These are phyloP conservation scores for Heliangelus exortis DNA, from an alignment of 2,797 vertebrate species.

Conservation along the genomic window DNA sequence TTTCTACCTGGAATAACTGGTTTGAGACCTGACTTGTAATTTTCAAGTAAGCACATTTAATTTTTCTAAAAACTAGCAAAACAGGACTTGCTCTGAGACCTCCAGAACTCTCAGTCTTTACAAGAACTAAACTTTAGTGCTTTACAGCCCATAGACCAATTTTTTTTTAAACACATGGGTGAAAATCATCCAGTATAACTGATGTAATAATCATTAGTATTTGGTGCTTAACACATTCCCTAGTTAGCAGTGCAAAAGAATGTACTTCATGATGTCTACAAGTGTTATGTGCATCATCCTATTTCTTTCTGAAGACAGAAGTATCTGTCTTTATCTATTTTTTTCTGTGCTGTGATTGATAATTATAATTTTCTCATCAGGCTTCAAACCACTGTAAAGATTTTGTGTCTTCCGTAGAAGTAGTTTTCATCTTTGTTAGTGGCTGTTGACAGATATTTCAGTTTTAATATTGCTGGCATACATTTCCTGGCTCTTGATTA, in stretches of 20 bases:
- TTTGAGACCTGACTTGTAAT: neutral
- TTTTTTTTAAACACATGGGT: neutral
- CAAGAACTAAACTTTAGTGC: neutral
- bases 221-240: neutral
- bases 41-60: neutral
- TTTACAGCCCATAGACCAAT: neutral
- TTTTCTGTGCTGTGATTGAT: neutral
- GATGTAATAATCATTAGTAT: neutral
- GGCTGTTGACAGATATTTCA: neutral
- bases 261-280: neutral
- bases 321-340: neutral
- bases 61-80: neutral
- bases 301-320: slow-evolving; percentile 14
- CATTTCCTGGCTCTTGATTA: neutral
- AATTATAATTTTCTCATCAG: slow-evolving; percentile 15
- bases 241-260: neutral
- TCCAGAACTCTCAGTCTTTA: neutral
- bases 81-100: neutral
- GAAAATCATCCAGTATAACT: neutral
- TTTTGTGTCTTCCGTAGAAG: neutral
- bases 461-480: neutral
- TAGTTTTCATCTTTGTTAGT: neutral
- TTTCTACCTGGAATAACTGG: neutral
- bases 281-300: neutral
- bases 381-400: neutral